Evolutionary conservation across 2,888 invertebrate species (phyloP), one percentile per base, ranked within the genome.

Genomic region (Lepidocyrtoides sp.): DNA sequence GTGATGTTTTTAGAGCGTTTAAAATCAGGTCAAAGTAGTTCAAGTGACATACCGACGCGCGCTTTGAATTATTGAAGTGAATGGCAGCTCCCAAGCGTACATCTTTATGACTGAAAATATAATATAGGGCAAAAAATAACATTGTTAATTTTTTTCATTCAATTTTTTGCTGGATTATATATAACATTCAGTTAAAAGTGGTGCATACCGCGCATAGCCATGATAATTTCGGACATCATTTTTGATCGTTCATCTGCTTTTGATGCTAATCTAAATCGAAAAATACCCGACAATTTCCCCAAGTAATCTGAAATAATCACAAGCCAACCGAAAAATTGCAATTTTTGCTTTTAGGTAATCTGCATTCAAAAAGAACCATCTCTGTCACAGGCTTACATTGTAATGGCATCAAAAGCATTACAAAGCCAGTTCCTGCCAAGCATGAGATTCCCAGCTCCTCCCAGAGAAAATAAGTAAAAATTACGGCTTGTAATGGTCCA

Each of bases 391-490:
- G 87, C 94, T 91, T 95, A 97, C 97, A 97, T 96, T 99, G 98
- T 32, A 98, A 96, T 0, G 98, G 98, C 91, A 98, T 96, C 0
- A 98, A 97, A 93, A 98, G 94, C 12, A 98, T 95, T 23, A 99
- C 96, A 20, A 97, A 96, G 0, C 96, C 96, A 85, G 98, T 97
- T 8, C 98, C 98, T 0, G 98, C 96, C 20, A 99, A 95, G 14
- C 96, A 96, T 0, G 97, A 96, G 91, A 96, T 96, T 23, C 97
- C 97, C 82, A 97, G 97, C 95, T 97, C 97, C 48, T 95, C 95
- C 96, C 97, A 98, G 96, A 98, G 97, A 90, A 98, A 96, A 95
- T 96, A 97, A 1, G 97, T 97, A 93, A 98, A 97, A 93, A 98
- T 96, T 4, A 36, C 95, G 0, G 98, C 97, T 94, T 98, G 97